Base-by-base conservation (phyloP, 1,140 invertebrate species). In the Delia radicum region DNA sequence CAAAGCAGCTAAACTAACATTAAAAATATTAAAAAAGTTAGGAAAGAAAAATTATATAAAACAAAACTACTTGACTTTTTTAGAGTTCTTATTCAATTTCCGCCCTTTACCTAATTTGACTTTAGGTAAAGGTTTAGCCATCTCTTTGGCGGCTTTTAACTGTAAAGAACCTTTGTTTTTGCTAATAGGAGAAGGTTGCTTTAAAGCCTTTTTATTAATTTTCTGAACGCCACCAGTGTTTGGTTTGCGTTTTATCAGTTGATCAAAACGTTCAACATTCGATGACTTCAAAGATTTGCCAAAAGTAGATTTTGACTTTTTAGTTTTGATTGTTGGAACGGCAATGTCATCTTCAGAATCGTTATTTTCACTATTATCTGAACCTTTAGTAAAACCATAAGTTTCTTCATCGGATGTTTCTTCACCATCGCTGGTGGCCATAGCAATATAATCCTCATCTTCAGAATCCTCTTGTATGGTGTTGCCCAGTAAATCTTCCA, bases 381-480 rank as follows among this genome's bases (percentile, higher is more conserved):
- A 73, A 21, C 63, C 55, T 7, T 29, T 62, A 31, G 67, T 28
- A 28, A 73, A 65, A 1, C 71, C 74, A 61, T 74, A 74, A 18
- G 65, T 48, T 74, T 79, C 76, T 24, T 76, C 73, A 69, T 76
- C 73, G n/a, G 74, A 63, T 42, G 76, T 72, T 27, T 75, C 13
- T 31, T 72, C 69, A 67, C 67, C 27, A 46, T 75, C 61, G 42
- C 67, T 24, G 29, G 65, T 62, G 0, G 71, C 77, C 31, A 78
- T 77, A 2, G 78, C 80, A 42, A 73, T 29, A 73, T 80, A 85
- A 27, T 84, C 82, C 74, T 85, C 84, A 79, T 85, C 84, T 13
- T 79, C 79, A 0, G 84, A 84, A 63, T 84, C 82, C 3, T 85
- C 84, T 37, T 82, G 81, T n/a, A 85, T 79, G 12, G 84, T 84